phyloP scores from a whole-genome alignment of 2,888 invertebrate species.

The Pyrrhia umbra region DNA sequence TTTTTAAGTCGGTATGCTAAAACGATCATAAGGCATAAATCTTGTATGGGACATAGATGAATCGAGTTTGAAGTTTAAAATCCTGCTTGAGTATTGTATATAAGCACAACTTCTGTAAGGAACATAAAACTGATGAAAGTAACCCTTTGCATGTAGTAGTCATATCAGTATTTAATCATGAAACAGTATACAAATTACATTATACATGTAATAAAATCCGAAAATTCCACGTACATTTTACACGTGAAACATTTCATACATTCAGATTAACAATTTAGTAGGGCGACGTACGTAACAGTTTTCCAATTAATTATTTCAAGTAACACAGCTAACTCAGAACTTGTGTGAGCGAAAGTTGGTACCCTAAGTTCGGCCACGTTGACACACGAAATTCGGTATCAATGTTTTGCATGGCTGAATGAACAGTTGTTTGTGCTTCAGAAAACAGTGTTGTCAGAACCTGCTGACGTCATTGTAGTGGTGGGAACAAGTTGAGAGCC shows the following conservation, averaged over 20 bases:
- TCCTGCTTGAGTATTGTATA: too few species aligned
- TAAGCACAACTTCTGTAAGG: too few species aligned
- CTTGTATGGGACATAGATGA: too few species aligned
- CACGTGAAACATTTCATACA: background rate
- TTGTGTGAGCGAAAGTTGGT: slow-evolving; percentile 43
- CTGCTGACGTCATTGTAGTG: slow-evolving; percentile 32
- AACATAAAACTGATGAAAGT: too few species aligned
- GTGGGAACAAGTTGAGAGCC: slow-evolving; percentile 22
- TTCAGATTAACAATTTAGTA: slow-evolving; percentile 8
- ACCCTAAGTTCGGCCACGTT: slow-evolving; percentile 43
- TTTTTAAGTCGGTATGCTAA: too few species aligned
- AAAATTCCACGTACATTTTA: background rate
- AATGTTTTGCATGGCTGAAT: slow-evolving; percentile 50
- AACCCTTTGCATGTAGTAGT: too few species aligned
- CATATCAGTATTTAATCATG: too few species aligned
- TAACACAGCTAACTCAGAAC: slow-evolving; percentile 28
- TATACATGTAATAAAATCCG: background rate
- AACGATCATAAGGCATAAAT: too few species aligned
- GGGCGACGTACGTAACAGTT: slow-evolving; percentile 23
- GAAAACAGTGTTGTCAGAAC: slow-evolving; percentile 32
- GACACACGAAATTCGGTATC: slow-evolving; percentile 53
- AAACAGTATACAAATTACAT: too few species aligned
- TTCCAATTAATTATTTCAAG: slow-evolving; percentile 51
- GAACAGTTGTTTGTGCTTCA: slow-evolving; percentile 43
- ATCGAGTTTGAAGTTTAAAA: too few species aligned